These are phyloP conservation scores for Esox niger DNA, from an alignment of 2,113 vertebrate genomes.

Conservation along the genomic window DNA sequence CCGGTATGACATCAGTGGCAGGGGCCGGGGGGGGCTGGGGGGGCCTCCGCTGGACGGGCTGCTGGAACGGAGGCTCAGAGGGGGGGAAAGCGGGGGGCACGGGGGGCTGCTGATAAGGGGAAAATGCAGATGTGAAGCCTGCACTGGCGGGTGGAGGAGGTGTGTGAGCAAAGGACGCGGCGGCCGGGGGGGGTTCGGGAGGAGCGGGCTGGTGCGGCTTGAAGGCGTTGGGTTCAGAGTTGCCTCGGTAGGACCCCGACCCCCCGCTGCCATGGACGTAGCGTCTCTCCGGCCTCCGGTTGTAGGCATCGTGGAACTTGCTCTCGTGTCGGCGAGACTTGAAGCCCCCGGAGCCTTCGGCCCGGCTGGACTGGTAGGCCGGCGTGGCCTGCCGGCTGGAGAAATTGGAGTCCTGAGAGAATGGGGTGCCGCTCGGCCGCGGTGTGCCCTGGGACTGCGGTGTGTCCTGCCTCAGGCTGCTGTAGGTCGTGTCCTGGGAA, in stretches of 20 bases:
- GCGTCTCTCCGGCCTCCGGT: constrained; percentile 86
- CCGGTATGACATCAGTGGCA: constrained; percentile 70
- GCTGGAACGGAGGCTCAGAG: constrained; percentile 76
- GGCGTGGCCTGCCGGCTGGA: constrained; percentile 94
- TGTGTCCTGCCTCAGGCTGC: constrained; percentile 91
- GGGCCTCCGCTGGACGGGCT: constrained; percentile 74
- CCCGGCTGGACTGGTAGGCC: constrained; percentile 83
- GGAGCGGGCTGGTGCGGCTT: constrained; percentile 84
- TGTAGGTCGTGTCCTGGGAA: constrained; percentile 93
- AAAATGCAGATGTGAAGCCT: constrained; percentile 85
- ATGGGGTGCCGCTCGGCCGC: constrained; percentile 83
- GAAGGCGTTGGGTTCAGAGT: constrained; percentile 75
- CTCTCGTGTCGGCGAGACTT: constrained; percentile 87
- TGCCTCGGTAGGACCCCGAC: constrained; percentile 63
- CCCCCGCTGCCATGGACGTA: constrained; percentile 75
- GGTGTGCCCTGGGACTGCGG: constrained; percentile 90
- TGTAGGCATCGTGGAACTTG: constrained; percentile 95
- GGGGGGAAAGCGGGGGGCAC: constrained; percentile 77
- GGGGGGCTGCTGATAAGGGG: constrained; percentile 86
- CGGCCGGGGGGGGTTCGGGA: constrained; percentile 64
- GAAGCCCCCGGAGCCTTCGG: constrained; percentile 77
- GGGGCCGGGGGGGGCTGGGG: constrained; percentile 66
- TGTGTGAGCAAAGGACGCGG: constrained; percentile 68
- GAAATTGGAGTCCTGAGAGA: constrained; percentile 94
- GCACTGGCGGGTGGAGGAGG: constrained; percentile 76